Conservation (phyloP, 2,888 invertebrate species). For the Ernsta delagoae region DNA sequence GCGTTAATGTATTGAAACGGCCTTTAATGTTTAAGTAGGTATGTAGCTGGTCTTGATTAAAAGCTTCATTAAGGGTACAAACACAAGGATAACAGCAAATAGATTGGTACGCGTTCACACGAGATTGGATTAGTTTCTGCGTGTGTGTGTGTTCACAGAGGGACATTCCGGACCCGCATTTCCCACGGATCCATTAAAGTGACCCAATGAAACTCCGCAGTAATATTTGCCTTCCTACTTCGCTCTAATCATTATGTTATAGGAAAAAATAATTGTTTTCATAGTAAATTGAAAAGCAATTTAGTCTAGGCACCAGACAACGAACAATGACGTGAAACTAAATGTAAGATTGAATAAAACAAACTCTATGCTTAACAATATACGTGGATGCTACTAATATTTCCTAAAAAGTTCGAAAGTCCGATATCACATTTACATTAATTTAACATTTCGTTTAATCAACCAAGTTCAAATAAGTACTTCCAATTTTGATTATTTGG, state of each 20-base stretch:
- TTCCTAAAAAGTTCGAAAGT: too few species aligned
- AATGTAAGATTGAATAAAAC: neutral
- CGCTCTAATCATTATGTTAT: slow-evolving; percentile 9
- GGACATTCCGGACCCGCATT: slow-evolving; percentile 29
- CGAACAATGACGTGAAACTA: neutral
- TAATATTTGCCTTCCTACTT: slow-evolving; percentile 25
- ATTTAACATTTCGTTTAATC: too few species aligned
- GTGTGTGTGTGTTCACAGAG: neutral
- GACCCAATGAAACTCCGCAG: slow-evolving; percentile 21
- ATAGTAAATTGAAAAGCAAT: neutral
- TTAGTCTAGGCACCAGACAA: too few species aligned
- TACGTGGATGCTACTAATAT: too few species aligned
- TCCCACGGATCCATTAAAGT: slow-evolving; percentile 31
- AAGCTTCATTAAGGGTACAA: neutral
- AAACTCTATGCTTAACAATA: neutral
- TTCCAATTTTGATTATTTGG: too few species aligned
- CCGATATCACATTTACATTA: too few species aligned
- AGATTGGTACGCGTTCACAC: neutral
- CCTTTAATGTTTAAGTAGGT: too few species aligned
- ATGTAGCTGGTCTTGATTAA: too few species aligned
- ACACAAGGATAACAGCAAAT: slow-evolving; percentile 3
- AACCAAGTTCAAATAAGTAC: too few species aligned
- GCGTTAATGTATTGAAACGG: too few species aligned
- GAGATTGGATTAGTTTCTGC: neutral
- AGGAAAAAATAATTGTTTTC: neutral